Base-by-base conservation (phyloP, 2,113 vertebrate species). In the Sclerurus mexicanus region DNA sequence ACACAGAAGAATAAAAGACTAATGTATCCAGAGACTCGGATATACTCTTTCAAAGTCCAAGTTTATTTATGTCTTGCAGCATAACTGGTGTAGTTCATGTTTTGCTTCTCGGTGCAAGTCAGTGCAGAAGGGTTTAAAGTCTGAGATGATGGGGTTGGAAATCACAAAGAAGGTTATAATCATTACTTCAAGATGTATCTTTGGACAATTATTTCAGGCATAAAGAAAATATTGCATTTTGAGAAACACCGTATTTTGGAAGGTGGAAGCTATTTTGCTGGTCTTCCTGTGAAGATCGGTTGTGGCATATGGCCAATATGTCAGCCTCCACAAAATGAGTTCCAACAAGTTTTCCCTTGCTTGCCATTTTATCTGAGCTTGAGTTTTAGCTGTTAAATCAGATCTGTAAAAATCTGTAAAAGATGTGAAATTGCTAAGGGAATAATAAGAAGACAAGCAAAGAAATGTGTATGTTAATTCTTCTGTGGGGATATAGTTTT, bases 241-340 rank as follows among this genome's bases (percentile, higher is more conserved):
- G 50, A 91, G 62, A 91, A 68, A 53, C 12, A 33, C 22, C 4
- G 8, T 42, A 10, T 91, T 95, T 86, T 89, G 53, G 56, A 71
- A 91, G 66, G 39, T 10, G 6, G 52, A 87, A 94, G 68, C 55
- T 75, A 18, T 78, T 90, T 85, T 96, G 78, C 52, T 72, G 90
- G 59, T 42, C 75, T 50, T 93, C 80, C 69, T 86, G 0, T 72
- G 88, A 95, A 93, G 82, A 95, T 89, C 0, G 3, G 22, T 91
- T 74, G 50, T 96, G 91, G 89, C 87, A 62, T 55, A 64, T 59
- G 80, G 85, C 89, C 69, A 94, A 13, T 31, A 19, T 81, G 88
- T 81, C 79, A 92, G 71, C 80, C 95, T 96, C 71, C 71, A 77
- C 77, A 87, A 91, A 89, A 80, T 94, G 59, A 68, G 63, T 74